A percentile compares a stretch with the other conserved stretches of the same genome.
These are phyloP conservation scores for Nothoprocta perdicaria DNA, from an alignment of 2,113 vertebrate genomes.

Conservation along the genomic window DNA sequence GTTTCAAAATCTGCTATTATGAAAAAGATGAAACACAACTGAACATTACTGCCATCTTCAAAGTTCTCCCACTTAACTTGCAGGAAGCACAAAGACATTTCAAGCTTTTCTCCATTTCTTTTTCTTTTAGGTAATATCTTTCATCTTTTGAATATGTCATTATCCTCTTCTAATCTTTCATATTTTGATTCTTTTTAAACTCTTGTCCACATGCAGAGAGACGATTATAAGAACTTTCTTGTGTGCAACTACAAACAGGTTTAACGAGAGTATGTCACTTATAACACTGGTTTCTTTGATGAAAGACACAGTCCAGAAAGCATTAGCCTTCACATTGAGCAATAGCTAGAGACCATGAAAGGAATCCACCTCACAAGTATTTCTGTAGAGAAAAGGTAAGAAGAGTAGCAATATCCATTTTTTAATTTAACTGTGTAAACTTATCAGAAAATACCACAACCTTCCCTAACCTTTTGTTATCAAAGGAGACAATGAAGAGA, in stretches of 20 bases:
- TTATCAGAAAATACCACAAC: background rate
- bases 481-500: background rate
- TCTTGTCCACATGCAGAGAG: background rate
- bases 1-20: constrained; percentile 2
- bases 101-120: background rate
- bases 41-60: background rate
- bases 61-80: background rate
- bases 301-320: background rate
- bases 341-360: background rate
- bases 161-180: constrained; percentile 14
- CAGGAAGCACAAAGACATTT: background rate
- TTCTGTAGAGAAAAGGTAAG: background rate
- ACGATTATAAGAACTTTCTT: constrained; percentile 16
- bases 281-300: background rate
- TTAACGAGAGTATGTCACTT: constrained; percentile 12
- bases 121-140: background rate
- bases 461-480: background rate
- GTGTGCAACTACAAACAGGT: background rate
- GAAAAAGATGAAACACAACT: constrained; percentile 14
- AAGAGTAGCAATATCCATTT: background rate
- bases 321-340: background rate
- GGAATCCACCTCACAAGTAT: background rate
- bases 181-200: constrained; percentile 26
- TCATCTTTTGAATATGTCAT: constrained; percentile 14
- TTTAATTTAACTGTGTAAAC: background rate